phyloP scores from a whole-genome alignment of 2,888 invertebrate species.

The Nemurella pictetii region DNA sequence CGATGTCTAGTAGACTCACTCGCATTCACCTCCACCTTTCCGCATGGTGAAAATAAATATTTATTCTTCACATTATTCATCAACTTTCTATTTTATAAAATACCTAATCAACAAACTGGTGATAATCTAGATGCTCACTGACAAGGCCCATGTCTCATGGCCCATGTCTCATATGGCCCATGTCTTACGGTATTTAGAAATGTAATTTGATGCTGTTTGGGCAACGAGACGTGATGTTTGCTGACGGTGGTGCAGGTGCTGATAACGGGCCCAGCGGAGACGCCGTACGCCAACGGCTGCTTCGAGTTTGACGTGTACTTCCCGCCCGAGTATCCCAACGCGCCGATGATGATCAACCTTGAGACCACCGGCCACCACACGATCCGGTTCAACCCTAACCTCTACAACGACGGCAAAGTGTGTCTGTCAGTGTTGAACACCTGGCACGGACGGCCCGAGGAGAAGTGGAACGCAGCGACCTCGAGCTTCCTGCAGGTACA shows the following conservation, averaged over 20 bases:
- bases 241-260: slow-evolving; percentile 63
- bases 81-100: too few relatives aligned
- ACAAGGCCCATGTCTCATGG: too few relatives aligned
- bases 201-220: too few relatives aligned
- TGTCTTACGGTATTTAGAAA: too few relatives aligned
- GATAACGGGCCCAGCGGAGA: slow-evolving; percentile 89
- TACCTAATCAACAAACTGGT: too few relatives aligned
- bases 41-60: too few relatives aligned
- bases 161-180: too few relatives aligned
- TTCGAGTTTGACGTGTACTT: slow-evolving; percentile 88
- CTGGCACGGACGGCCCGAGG: slow-evolving; percentile 95
- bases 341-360: slow-evolving; percentile 88
- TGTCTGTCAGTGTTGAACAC: slow-evolving; percentile 94
- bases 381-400: slow-evolving; percentile 90
- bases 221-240: too few relatives aligned
- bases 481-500: slow-evolving; percentile 77
- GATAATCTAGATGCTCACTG: too few relatives aligned
- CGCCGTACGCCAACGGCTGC: slow-evolving; percentile 90
- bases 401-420: slow-evolving; percentile 93
- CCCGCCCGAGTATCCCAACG: slow-evolving; percentile 74
- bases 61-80: too few relatives aligned
- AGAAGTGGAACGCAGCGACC: slow-evolving; percentile 96
- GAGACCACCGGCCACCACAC: slow-evolving; percentile 88
- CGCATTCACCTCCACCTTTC: too few relatives aligned
- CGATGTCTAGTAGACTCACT: too few relatives aligned